Conservation (phyloP, 2,113 vertebrate species). For the Prietella phreatophila region DNA sequence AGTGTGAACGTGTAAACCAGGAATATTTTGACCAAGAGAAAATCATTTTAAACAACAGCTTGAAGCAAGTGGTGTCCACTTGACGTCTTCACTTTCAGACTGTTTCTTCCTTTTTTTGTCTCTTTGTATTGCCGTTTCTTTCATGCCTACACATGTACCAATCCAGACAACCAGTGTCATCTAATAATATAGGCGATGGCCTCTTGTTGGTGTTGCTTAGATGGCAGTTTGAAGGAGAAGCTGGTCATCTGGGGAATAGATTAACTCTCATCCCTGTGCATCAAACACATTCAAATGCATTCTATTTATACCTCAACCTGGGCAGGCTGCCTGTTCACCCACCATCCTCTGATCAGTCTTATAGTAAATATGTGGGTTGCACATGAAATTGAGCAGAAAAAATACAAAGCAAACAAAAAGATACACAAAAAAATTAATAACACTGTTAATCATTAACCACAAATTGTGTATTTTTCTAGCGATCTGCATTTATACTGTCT, state of each 20-base stretch:
- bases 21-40: constrained; percentile 8
- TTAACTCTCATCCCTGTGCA: constrained; percentile 39
- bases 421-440: neutral
- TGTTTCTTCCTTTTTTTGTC: neutral
- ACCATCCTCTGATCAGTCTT: constrained; percentile 9
- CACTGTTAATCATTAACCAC: neutral
- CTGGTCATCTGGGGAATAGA: constrained; percentile 37
- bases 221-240: constrained; percentile 9
- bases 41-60: constrained; percentile 4
- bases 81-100: neutral
- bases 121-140: neutral
- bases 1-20: neutral
- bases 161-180: constrained; percentile 20
- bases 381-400: constrained; percentile 15
- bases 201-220: constrained; percentile 6
- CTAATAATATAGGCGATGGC: constrained; percentile 13
- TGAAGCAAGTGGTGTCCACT: neutral
- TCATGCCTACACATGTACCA: constrained; percentile 23
- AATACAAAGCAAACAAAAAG: neutral
- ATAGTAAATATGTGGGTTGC: neutral
- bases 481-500: too few species aligned
- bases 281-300: constrained; percentile 46
- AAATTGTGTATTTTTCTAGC: neutral
- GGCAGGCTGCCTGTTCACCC: neutral
- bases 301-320: constrained; percentile 47